Base-by-base conservation (phyloP, 1,140 invertebrate genomes). In the Drosophila pruinosa region DNA sequence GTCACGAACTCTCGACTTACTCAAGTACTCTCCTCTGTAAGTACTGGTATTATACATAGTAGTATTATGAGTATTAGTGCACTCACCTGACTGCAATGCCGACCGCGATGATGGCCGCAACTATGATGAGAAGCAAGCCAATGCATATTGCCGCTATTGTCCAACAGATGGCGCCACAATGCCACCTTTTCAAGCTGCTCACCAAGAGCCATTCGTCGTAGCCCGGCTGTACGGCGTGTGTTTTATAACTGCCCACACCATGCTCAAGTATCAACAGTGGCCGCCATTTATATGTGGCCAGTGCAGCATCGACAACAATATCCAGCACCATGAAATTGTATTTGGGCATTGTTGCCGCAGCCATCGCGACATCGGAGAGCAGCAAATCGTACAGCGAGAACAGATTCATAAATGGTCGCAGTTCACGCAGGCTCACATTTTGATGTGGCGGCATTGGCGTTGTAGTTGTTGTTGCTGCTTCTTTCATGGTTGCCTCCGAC, bases 291-390 rank as follows among this genome's bases (percentile, higher is more conserved):
- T 81, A 81, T 26, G 10, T 56, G 45, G 34, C 45, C 14, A 22
- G 5, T 14, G 4, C 26, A 19, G 45, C 67, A 26, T 76, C 81
- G 36, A 75, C 50, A 22, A 91, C 74, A 75, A 88, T 83, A 70
- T 91, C 90, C 12, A 91, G 73, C 4, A 91, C 89, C 38, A 91
- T 67, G 52, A 91, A 91, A 86, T 91, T 89, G 57, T 80, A 91
- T 78, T 91, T 89, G 50, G 81, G 67, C 38, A 73, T 58, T 17
- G 61, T 58, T 45, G 64, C 36, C 8, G 34, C n/a, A 52, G 12
- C 3, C 17, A 6, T 24, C 21, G 43, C 61, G 28, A 77, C 72
- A 21, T 74, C 52, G 14, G 62, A 63, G 21, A 89, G 79, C 56
- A 91, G 36, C 58, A 90, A 77, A 71, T 91, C 90, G 57, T 90